Evolutionary conservation across 2,888 invertebrate genomes (phyloP).

Genomic region (Parapristionchus giblindavisi): DNA sequence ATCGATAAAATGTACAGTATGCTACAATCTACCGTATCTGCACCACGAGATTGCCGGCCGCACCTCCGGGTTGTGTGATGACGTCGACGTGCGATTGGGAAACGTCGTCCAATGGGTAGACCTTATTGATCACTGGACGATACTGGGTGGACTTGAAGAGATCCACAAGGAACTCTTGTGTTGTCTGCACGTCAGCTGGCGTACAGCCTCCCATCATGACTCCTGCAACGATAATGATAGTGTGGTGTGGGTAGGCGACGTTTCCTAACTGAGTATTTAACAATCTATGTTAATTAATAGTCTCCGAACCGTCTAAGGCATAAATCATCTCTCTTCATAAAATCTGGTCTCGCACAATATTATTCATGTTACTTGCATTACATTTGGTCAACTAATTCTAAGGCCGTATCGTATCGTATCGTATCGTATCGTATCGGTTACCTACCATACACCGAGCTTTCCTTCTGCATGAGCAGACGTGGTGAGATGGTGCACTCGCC

Average conservation of each 20-base stretch:
- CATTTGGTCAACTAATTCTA: background rate
- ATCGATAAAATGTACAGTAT: background rate
- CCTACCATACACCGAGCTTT: constrained; percentile 71
- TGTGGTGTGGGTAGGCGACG: background rate
- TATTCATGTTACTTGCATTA: background rate
- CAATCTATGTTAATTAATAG: background rate
- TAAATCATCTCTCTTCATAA: background rate
- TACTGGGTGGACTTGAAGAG: constrained; percentile 43
- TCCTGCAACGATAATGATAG: constrained; percentile 36
- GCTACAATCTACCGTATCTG: background rate
- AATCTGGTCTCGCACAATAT: background rate
- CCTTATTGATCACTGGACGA: constrained; percentile 45
- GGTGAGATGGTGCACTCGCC: constrained; percentile 72
- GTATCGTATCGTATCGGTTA: background rate
- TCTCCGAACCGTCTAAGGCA: too few relatives aligned
- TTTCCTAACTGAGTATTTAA: background rate
- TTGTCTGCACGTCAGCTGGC: constrained; percentile 36
- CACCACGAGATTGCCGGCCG: constrained; percentile 15
- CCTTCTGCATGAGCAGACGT: constrained; percentile 71
- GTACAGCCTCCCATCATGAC: constrained; percentile 45
- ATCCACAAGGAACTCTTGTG: constrained; percentile 38
- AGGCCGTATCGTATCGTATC: background rate
- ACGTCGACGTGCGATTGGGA: constrained; percentile 30
- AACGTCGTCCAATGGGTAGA: constrained; percentile 45
- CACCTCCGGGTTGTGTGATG: background rate